phyloP scores from a whole-genome alignment of 2,797 vertebrate genomes.

The Dallia pectoralis region DNA sequence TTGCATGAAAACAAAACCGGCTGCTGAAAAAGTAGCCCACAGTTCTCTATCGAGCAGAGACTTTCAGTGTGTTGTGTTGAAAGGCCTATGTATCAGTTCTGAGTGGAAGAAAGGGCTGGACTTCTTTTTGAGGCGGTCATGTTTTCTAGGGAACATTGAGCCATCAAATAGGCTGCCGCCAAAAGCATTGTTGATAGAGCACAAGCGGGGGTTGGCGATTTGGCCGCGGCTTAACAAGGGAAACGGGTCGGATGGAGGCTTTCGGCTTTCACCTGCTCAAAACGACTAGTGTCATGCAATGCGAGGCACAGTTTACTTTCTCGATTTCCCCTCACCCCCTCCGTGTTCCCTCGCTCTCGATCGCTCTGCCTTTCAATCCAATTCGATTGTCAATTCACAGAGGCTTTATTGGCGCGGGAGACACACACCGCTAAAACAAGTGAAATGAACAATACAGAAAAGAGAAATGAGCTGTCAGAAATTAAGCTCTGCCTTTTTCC shows the following conservation, averaged over 20 bases:
- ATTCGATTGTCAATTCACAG: neutral
- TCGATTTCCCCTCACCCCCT: constrained; percentile 16
- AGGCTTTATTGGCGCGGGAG: no score
- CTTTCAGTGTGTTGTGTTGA: constrained; percentile 52
- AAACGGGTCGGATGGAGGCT: constrained; percentile 30
- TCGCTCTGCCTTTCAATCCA: neutral
- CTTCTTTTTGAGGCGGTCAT: constrained; percentile 66
- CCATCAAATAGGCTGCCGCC: constrained; percentile 67
- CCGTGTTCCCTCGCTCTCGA: constrained; percentile 2
- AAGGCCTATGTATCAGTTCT: constrained; percentile 70
- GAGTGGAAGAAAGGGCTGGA: constrained; percentile 66
- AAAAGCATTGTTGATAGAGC: constrained; percentile 70
- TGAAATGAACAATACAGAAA: no score
- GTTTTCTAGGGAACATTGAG: constrained; percentile 72
- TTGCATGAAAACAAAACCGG: neutral
- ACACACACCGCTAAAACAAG: no score
- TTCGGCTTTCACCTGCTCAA: constrained; percentile 64
- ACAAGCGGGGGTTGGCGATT: constrained; percentile 63
- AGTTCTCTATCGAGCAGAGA: constrained; percentile 21
- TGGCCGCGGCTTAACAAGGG: constrained; percentile 69
- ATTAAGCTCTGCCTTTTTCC: neutral
- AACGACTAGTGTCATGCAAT: constrained; percentile 47
- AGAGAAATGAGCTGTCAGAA: no score
- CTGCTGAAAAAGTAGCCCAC: constrained; percentile 29
- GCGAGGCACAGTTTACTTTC: constrained; percentile 27